phyloP scores from a whole-genome alignment of 1,140 invertebrate genomes.

The Penaeus chinensis region DNA sequence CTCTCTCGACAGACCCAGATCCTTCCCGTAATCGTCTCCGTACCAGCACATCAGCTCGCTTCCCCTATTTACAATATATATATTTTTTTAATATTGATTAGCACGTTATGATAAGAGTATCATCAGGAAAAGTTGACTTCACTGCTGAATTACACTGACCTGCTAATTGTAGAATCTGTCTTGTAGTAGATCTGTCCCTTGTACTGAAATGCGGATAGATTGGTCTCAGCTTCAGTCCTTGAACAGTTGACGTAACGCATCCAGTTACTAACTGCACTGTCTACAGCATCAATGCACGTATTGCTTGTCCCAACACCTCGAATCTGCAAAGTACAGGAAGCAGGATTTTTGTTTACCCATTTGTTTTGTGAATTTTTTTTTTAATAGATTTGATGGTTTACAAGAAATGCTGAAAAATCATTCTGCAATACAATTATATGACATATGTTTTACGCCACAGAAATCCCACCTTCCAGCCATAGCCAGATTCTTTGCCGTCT shows the following conservation, averaged over 20 bases:
- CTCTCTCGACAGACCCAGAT: no score
- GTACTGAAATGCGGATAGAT: constrained; percentile 73
- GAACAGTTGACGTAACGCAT: constrained; percentile 75
- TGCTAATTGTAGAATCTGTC: background rate
- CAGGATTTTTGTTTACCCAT: background rate
- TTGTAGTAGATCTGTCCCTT: constrained; percentile 72
- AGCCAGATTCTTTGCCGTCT: constrained; percentile 1
- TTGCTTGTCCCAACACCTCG: no score
- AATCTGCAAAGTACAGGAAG: no score
- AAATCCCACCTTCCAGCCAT: constrained; percentile 5
- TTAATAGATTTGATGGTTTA: background rate
- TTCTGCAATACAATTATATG: background rate
- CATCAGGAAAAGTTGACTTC: no score
- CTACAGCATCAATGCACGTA: constrained; percentile 69
- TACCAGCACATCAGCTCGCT: no score
- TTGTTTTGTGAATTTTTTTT: background rate
- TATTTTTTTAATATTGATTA: no score
- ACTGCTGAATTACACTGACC: no score
- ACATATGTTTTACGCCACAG: background rate
- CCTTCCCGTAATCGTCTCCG: no score
- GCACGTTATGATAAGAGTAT: no score
- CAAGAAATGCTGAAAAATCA: background rate
- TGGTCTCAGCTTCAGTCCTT: constrained; percentile 70
- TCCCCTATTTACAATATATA: no score
- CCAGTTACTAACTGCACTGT: constrained; percentile 71